Base-by-base conservation (phyloP, 1,140 invertebrate genomes). In the Zeugodacus cucurbitae region DNA sequence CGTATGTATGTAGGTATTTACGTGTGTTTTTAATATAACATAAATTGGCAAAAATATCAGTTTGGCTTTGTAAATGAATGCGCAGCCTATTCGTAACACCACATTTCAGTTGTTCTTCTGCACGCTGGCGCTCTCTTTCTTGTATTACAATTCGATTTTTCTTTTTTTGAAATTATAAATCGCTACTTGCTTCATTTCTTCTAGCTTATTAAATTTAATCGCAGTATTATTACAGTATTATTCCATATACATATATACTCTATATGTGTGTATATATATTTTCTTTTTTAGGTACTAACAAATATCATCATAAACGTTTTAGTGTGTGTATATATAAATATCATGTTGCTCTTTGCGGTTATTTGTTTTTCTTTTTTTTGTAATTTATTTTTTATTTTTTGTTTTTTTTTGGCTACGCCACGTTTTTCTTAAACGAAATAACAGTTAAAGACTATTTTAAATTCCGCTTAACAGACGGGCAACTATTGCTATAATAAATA, bases 251-350 rank as follows among this genome's bases (percentile, higher is more conserved):
- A 59, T 59, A n/a, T 59, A 62, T 62, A 62, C n/a, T n/a, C n/a
- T 70, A 20, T 70, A 17, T 67, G 59, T 26, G 3, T 64, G 26
- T 64, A 3, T 67, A 32, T 67, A 54, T 54, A 54, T 54, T 3
- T 54, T 54, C 17, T 54, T 41, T 82, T 82, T 82, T 82, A 82
- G 74, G 74, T 82, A 82, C 74, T 82, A 82, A 82, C 74, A 82
- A 82, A 82, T 48, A 82, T 82, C 59, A 87, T 87, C 86, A 87
- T 87, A 62, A 86, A 59, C 86, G 26, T 87, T 87, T 87, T 54
- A 87, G 37, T 74, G 67, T 41, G 37, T 87, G 87, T 87, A 44
- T 87, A 54, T 87, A 87, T 87, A 87, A 59, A 87, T 87, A 70
- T 57, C 59, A 67, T 87, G 62, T 87, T 82, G 74, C 74, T 82